Base-by-base conservation (phyloP, 2,888 invertebrate species). In the Philopedon plagiatum region DNA sequence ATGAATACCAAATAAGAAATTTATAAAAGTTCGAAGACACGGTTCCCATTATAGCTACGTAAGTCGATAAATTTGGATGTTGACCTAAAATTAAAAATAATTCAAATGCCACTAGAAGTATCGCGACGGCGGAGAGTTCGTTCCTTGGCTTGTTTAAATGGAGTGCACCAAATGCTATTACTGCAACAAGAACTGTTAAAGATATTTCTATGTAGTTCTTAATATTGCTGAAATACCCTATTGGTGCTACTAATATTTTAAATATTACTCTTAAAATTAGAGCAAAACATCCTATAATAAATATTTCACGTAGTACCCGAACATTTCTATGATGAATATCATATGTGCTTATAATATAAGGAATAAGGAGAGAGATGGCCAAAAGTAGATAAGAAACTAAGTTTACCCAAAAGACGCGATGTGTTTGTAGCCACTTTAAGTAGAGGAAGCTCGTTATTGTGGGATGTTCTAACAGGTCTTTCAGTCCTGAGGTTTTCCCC, bases 21-120 rank as follows among this genome's bases (percentile, higher is more conserved):
- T 92, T 92, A 56, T 94, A 88, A 83, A 95, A 95, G 79, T 93
- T 94, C 81, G 89, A 89, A 0, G 93, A 91, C 0, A 95, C 95
- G 0, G 92, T 94, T 79, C 90, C 91, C 74, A 95, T 86, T 93
- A 95, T 95, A 18, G 94, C 92, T 78, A 95, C 93, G 78, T 94
- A 91, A 8, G 93, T 94, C 1, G 94, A 93, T 76, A 94, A 87
- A 4, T 89, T 88, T 0, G 95, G 95, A 83, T 94, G 91, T 74
- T 94, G 93, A 0, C 95, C 94, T 37, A 95, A 91, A 1, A 95
- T 87, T 32, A 94, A 85, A 7, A 95, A 91, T 57, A 95, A 85
- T 83, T 94, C 94, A 77, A 92, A 89, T 46, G 94, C 92, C 1
- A 93, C 91, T 57, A 94, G 82, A 29, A 95, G 84, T 75, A 94